Base-by-base conservation (phyloP, 2,113 vertebrate genomes). In the Australoheros scitulus region DNA sequence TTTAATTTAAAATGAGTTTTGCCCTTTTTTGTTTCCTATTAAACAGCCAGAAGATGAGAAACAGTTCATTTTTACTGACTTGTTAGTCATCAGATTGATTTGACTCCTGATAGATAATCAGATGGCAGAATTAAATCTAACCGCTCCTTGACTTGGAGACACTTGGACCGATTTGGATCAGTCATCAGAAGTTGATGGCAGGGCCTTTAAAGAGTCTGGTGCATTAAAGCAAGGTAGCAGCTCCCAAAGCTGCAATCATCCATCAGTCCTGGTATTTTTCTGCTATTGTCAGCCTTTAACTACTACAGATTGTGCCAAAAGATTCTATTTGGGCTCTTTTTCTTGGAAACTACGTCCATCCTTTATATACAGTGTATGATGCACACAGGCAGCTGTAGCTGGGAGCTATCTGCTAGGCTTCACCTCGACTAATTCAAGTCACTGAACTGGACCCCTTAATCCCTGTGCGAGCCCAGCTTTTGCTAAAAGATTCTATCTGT, bases 401-500 rank as follows among this genome's bases (percentile, higher is more conserved):
- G 29, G 43, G 17, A 72, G 29, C 17, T 14, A 20, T 72, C 17
- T 14, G 65, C 24, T 72, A 34, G 34, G 6, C 34, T 34, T 52
- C 65, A 72, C 20, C 43, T 72, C 10, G 17, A 72, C 43, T 47
- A 32, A 18, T 13, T 52, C 50, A 70, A 52, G 43, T 70, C 65
- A 32, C 24, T 52, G 43, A 70, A 20, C 41, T 70, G 41, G 50
- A 70, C 65, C 24, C 29, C 41, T 18, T 50, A 24, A 20, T 70
- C 15, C 41, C 41, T 29, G 41, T 29, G 65, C 10, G 15, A 47
- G 50, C 29, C 22, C 22, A 70, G 75, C 36, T 63, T 72, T 63
- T 75, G 63, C 63, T 77, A 83, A 65, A 85, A 82, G 55, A 83
- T 81, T 75, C 14, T 75, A 57, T 75, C 79, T 56, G 20, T 36